These are phyloP conservation scores for Marcusenius ussheri DNA, from an alignment of 2,113 vertebrate genomes.

Conservation along the genomic window DNA sequence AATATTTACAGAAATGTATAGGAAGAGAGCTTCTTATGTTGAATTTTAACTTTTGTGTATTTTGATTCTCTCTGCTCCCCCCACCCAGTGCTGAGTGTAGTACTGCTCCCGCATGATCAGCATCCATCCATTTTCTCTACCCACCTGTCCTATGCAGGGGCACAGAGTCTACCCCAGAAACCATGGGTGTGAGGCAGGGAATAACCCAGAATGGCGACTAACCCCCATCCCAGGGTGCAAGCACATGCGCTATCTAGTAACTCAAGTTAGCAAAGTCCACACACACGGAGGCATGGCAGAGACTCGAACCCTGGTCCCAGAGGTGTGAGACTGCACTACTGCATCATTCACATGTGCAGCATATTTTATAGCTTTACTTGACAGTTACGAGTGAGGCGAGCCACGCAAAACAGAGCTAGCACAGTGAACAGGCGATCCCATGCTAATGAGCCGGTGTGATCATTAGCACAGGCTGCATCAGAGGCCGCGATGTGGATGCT, in stretches of 20 bases:
- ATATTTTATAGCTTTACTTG: conserved; percentile 10
- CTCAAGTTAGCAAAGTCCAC: neutral
- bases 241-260: neutral
- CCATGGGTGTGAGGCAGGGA: neutral
- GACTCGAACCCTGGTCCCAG: neutral
- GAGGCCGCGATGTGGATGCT: conserved; percentile 65
- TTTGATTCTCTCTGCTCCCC: neutral
- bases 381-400: conserved; percentile 27
- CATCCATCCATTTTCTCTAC: neutral
- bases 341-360: neutral
- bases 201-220: neutral
- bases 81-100: neutral
- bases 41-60: neutral
- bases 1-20: neutral
- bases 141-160: neutral
- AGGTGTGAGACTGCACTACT: neutral
- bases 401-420: conserved; percentile 15
- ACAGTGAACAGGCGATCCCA: conserved; percentile 32
- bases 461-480: conserved; percentile 63
- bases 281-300: neutral
- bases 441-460: conserved; percentile 66
- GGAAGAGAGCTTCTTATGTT: neutral
- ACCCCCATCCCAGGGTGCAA: neutral
- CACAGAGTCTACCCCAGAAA: neutral
- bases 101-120: neutral